phyloP scores from a whole-genome alignment of 2,888 invertebrate species.

The Dolichopus griseipennis region DNA sequence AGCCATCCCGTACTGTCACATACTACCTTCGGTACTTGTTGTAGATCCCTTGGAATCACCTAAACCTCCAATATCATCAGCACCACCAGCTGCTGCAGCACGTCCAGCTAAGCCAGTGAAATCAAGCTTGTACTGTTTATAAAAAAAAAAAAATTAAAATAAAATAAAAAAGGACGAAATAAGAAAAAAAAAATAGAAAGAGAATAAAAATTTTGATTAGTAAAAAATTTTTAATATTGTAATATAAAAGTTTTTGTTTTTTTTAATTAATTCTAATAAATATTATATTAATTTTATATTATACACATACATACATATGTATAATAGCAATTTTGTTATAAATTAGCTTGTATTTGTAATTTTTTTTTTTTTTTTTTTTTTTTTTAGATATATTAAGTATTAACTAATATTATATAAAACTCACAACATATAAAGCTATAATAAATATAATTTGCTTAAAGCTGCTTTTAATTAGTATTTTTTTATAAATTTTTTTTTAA shows the following conservation, averaged over 20 bases:
- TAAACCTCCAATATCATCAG: conserved; percentile 66
- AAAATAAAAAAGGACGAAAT: conserved; percentile 18
- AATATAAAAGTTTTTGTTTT: no score
- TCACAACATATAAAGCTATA: neutral
- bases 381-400: neutral
- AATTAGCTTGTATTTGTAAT: no score
- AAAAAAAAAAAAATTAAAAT: conserved; percentile 28
- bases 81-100: conserved; percentile 66
- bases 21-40: conserved; percentile 79
- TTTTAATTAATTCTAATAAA: no score
- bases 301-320: no score
- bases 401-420: neutral
- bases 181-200: conserved; percentile 2
- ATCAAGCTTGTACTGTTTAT: conserved; percentile 80
- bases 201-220: neutral
- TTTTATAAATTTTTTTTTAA: no score
- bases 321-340: no score
- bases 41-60: conserved; percentile 64
- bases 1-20: conserved; percentile 99
- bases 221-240: neutral
- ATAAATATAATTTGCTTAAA: neutral
- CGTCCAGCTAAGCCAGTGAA: conserved; percentile 77
- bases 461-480: neutral
- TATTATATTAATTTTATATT: no score
- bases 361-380: no score